phyloP scores from a whole-genome alignment of 2,797 vertebrate genomes.

The Poeciliopsis turneri region DNA sequence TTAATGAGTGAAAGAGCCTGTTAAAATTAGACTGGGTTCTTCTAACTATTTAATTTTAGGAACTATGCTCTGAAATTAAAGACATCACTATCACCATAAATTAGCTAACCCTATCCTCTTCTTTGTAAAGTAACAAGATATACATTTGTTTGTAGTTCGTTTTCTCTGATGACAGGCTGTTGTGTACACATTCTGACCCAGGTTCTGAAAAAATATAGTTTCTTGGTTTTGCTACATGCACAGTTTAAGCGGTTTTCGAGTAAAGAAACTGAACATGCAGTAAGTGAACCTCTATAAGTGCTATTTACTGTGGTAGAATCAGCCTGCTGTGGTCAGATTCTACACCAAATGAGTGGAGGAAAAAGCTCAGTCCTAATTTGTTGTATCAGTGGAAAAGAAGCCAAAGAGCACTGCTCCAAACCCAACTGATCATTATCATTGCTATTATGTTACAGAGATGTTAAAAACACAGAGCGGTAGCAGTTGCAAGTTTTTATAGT shows the following conservation, averaged over 20 bases:
- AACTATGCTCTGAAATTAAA: constrained; percentile 1
- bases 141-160: not conserved
- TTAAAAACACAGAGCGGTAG: not conserved
- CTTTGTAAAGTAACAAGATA: not conserved
- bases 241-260: not conserved
- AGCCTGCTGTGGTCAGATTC: constrained; percentile 13
- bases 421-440: constrained; percentile 11
- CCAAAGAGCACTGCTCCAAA: constrained; percentile 24
- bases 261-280: constrained; percentile 11
- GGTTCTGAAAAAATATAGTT: not conserved
- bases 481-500: not conserved
- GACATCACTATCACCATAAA: not conserved
- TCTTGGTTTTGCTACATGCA: constrained; percentile 6
- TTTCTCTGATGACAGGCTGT: not conserved
- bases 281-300: constrained; percentile 2
- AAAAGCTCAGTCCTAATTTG: constrained; percentile 30
- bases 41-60: not conserved
- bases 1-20: not conserved
- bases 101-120: not conserved
- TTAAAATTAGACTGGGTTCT: not conserved
- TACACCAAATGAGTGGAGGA: constrained; percentile 9
- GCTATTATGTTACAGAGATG: not conserved
- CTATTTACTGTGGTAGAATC: constrained; percentile 20
- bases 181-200: not conserved
- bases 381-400: constrained; percentile 21